phyloP scores from a whole-genome alignment of 1,140 invertebrate species.

The Rhopalosiphum padi region DNA sequence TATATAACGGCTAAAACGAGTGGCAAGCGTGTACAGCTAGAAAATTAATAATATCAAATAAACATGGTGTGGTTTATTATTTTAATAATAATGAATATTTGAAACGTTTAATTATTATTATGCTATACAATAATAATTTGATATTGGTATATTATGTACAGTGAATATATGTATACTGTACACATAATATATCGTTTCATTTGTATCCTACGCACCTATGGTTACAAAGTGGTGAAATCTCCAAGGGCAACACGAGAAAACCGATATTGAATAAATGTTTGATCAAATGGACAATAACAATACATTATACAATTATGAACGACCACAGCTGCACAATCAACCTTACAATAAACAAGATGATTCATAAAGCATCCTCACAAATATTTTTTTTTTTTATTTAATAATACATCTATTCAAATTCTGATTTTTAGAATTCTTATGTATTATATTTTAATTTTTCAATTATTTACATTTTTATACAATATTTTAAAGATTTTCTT shows the following conservation, averaged over 20 bases:
- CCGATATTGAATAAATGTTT: background rate
- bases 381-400: background rate
- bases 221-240: background rate
- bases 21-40: background rate
- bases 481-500: background rate
- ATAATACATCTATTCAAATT: background rate
- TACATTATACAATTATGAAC: background rate
- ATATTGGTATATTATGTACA: background rate
- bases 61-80: background rate
- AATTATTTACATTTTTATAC: no score
- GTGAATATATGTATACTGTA: background rate
- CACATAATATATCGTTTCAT: background rate
- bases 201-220: background rate
- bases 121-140: background rate
- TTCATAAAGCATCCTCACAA: background rate
- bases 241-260: background rate
- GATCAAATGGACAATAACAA: background rate
- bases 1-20: no score
- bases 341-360: no score
- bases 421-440: background rate
- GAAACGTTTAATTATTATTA: constrained; percentile 4
- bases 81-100: background rate
- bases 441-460: background rate
- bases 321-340: background rate
- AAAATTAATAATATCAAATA: background rate